A percentile compares a stretch with the other conserved stretches of the same genome.
Conservation (phyloP, 2,888 invertebrate species). For the Oegoconia quadripuncta region DNA sequence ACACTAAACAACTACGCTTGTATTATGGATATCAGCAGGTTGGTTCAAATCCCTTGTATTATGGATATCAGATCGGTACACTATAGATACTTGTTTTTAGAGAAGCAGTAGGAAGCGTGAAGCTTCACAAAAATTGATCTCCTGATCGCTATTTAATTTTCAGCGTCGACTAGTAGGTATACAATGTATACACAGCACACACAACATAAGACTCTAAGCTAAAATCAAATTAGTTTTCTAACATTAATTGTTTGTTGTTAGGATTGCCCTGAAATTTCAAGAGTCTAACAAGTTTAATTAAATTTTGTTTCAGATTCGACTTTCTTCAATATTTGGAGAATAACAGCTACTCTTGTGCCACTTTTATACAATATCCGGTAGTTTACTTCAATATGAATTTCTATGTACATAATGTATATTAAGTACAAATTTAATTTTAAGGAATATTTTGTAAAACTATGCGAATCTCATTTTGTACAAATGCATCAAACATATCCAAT, state of each 20-base stretch:
- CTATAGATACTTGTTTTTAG: no score
- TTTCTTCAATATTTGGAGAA: constrained; percentile 41
- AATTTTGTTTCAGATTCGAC: constrained; percentile 57
- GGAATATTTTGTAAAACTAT: constrained; percentile 21
- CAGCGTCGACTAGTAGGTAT: no score
- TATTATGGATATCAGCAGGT: no score
- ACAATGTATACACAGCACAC: no score
- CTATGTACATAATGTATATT: constrained; percentile 13
- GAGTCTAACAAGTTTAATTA: constrained; percentile 2
- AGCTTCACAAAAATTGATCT: no score
- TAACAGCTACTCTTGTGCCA: constrained; percentile 42
- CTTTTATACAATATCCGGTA: constrained; percentile 62
- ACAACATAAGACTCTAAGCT: no score
- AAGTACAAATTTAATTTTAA: constrained; percentile 38
- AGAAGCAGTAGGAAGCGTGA: no score
- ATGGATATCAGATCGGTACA: no score
- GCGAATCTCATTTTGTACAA: constrained; percentile 52
- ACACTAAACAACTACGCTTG: no score
- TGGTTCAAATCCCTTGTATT: no score
- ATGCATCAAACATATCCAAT: constrained; percentile 54
- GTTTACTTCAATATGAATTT: constrained; percentile 38
- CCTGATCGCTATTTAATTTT: no score
- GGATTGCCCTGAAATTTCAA: not conserved
- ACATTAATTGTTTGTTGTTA: not conserved
- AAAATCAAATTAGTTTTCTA: no score